These are phyloP conservation scores for Lithophane ornitopus DNA, from an alignment of 2,888 invertebrate genomes.

Conservation along the genomic window DNA sequence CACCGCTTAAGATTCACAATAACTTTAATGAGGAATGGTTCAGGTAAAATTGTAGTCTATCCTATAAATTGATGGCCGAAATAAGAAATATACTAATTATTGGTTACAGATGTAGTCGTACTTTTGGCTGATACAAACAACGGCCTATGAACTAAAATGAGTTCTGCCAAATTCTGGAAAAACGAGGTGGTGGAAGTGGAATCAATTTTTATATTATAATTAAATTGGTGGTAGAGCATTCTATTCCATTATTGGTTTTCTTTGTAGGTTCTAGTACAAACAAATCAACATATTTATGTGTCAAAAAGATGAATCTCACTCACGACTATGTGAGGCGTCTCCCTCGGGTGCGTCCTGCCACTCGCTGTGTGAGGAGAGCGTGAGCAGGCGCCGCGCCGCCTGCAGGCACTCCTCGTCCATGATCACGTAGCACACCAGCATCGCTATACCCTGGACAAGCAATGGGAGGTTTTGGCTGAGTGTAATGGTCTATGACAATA, in stretches of 20 bases:
- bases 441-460: slow-evolving; percentile 88
- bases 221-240: not conserved
- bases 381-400: slow-evolving; percentile 80
- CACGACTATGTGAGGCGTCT: slow-evolving; percentile 91
- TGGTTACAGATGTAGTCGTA: not conserved
- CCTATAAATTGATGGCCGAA: not conserved
- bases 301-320: slow-evolving; percentile 75
- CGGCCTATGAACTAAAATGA: not conserved
- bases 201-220: not conserved
- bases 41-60: not conserved
- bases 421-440: slow-evolving; percentile 91
- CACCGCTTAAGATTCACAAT: not conserved
- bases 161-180: not conserved
- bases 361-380: slow-evolving; percentile 80
- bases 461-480: not conserved
- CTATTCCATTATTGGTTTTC: not conserved
- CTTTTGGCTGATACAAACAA: not conserved
- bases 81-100: not conserved
- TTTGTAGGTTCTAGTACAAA: not conserved
- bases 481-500: not conserved
- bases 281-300: not conserved
- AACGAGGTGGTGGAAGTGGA: no score
- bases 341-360: slow-evolving; percentile 90
- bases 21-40: not conserved
- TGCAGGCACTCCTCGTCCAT: slow-evolving; percentile 90